Evolutionary conservation across 2,888 invertebrate genomes (phyloP), one percentile per base, ranked within the genome.

Genomic region (Lithosia quadra): DNA sequence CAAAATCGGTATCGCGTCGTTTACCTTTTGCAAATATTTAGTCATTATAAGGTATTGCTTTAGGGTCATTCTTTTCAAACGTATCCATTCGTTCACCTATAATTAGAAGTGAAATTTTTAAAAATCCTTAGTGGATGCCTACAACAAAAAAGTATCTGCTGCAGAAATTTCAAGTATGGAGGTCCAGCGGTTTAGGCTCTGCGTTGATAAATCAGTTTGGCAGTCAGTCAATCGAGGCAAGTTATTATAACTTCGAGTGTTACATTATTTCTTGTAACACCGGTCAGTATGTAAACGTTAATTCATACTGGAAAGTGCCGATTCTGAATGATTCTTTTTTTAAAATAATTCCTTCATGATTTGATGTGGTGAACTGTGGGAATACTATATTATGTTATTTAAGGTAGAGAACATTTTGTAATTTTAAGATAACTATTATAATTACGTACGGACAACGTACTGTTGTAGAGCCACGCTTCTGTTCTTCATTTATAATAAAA

Each of bases 401-500:
- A 77, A 68, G 72, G 76, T 83, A 83, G 81, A 76, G 68, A 76
- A 77, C 81, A 80, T 75, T 79, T 73, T 80, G 73, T 81, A 80
- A 76, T 80, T 82, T 67, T 85, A 86, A 84, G 85, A 82, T 77
- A 79, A 84, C 82, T 82, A 84, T 76, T 80, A 81, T 78, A 78
- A 79, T 85, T 79, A 81, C 72, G 78, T 80, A 77, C 83, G 73
- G 79, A 84, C 73, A 76, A 55, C 56, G 68, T 68, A 68, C 68
- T 85, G 85, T 82, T 73, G 66, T 72, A 80, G 70, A 78, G 72
- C 69, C 69, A 71, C 64, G 76, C 73, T 78, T 78, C 80, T 83
- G 86, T 88, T 86, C 79, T 84, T 86, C 9, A 34, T 86, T 76
- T 73, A 36, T 75, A 80, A 80, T 83, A 88, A 86, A 86, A 87